phyloP scores from a whole-genome alignment of 2,888 invertebrate genomes.

The Alentia gelatinosa region DNA sequence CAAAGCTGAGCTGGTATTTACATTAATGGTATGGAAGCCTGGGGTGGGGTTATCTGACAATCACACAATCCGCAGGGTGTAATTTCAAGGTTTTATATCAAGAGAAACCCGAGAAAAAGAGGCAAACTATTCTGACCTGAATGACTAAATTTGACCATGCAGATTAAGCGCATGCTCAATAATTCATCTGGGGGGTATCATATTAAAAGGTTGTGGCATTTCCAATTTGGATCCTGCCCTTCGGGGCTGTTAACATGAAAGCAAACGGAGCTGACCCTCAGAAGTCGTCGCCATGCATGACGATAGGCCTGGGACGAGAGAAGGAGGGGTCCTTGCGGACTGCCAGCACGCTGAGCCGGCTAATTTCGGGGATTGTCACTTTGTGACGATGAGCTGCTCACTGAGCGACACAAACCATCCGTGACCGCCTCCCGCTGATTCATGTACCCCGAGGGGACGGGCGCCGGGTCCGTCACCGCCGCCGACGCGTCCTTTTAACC shows the following conservation, averaged over 20 bases:
- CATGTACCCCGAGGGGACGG: background rate
- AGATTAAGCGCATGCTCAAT: background rate
- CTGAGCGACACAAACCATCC: conserved; percentile 31
- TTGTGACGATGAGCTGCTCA: background rate
- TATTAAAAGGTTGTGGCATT: conserved; percentile 20
- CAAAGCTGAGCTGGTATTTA: too few species aligned
- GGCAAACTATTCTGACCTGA: too few species aligned
- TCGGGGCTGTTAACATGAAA: conserved; percentile 25
- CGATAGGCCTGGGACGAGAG: background rate
- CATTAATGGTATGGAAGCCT: too few species aligned
- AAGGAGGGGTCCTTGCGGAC: background rate
- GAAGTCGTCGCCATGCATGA: background rate
- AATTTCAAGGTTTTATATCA: too few species aligned
- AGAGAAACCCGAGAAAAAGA: too few species aligned
- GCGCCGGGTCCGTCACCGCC: background rate
- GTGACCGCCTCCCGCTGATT: conserved; percentile 32
- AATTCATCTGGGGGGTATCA: conserved; percentile 8
- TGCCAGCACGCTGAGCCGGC: background rate
- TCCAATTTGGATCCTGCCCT: background rate
- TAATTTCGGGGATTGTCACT: conserved; percentile 33
- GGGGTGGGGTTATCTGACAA: too few species aligned
- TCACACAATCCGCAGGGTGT: too few species aligned
- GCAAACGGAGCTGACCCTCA: background rate
- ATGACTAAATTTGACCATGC: background rate
- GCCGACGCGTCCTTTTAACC: background rate